Evolutionary conservation across 1,140 invertebrate species (phyloP), one percentile per base, ranked within the genome.

Genomic region (Acromyrmex heyeri): DNA sequence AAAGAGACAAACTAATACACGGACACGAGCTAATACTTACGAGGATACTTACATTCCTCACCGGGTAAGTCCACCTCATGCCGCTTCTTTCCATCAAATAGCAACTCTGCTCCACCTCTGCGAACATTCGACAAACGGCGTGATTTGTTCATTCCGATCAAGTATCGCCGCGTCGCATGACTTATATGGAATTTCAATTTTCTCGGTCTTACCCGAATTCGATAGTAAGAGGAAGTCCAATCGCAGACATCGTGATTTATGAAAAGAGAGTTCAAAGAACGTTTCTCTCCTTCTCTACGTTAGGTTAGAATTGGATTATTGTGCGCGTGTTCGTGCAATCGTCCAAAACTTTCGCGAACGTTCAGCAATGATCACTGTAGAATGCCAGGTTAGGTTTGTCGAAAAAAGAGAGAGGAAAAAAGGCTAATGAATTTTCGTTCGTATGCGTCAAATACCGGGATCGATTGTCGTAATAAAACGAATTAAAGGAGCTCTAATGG

Each of bases 81-180:
- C 50, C 96, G 96, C 92, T 98, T 98, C 34, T 97, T 96, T 92
- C 98, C 98, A 85, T 97, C 97, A 94, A 99, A 98, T 2, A 99
- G 94, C 0, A 98, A 93, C 93, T 99, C 98, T 5, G 98, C 98
- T 10, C 98, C 98, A 65, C 98, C 98, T 82, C 97, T 98, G 96
- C 94, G 92, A 92, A 64, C 91, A 89, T 87, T 72, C 21, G n/a
- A 8, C 18, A 50, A 12, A 44, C 1, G 8, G 10, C 38, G 38
- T 44, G 30, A 34, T 34, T 34, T 34, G 30, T 34, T 34, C 30
- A 3, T 30, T 4, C 30, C 30, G n/a, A n/a, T n/a, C n/a, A n/a
- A n/a, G n/a, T n/a, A 34, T 34, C 30, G 30, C 6, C 30, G 30
- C 30, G 6, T 34, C 30, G 30, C 30, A 34, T 34, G 30, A 34